phyloP scores from a whole-genome alignment of 2,888 invertebrate genomes.

The Clunio marinus region DNA sequence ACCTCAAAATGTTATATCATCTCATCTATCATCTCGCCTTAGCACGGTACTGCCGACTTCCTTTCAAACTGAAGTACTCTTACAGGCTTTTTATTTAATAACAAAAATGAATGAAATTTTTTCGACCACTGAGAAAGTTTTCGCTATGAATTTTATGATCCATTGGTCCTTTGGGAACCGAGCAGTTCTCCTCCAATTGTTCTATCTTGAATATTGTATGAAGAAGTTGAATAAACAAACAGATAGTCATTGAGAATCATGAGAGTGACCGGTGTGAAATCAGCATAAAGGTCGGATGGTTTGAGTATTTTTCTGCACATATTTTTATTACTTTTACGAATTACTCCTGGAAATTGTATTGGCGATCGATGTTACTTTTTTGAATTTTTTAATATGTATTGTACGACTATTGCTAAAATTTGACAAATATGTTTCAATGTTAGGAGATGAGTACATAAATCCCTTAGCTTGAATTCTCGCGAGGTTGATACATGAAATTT shows the following conservation, averaged over 20 bases:
- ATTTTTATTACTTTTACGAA: neutral
- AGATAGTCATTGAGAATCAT: neutral
- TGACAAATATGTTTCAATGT: no score
- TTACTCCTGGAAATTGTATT: neutral
- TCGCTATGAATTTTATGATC: neutral
- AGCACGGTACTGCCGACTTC: neutral
- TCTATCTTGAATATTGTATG: neutral
- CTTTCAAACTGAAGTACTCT: neutral
- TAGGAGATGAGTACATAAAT: no score
- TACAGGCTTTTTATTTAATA: conserved; percentile 22
- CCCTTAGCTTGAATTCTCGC: no score
- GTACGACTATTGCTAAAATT: no score
- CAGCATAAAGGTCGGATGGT: no score
- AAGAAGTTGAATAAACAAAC: neutral
- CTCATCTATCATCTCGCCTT: neutral
- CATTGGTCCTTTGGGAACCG: conserved; percentile 9
- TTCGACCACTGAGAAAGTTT: neutral
- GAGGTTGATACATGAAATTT: neutral
- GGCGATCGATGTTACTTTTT: no score
- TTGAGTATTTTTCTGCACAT: neutral
- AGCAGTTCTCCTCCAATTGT: neutral
- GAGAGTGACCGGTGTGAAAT: neutral
- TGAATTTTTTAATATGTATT: no score
- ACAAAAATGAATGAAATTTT: neutral
- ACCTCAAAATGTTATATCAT: no score